These are phyloP conservation scores for Atta colombica DNA, from an alignment of 1,140 invertebrate species.

Conservation along the genomic window DNA sequence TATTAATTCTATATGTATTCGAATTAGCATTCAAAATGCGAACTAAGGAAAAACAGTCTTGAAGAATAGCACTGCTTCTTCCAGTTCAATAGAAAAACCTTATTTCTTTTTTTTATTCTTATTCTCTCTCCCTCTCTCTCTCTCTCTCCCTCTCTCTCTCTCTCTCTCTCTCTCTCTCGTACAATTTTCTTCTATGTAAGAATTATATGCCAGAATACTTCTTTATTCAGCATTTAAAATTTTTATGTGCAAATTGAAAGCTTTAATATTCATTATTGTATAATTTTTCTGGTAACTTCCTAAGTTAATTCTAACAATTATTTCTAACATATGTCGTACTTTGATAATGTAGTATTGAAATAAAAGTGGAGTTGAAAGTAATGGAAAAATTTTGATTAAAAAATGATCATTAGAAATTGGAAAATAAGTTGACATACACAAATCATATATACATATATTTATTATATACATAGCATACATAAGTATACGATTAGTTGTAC, in stretches of 20 bases:
- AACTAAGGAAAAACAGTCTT: neutral
- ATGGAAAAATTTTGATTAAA: neutral
- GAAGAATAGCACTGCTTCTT: neutral
- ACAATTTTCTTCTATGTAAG: neutral
- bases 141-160: neutral
- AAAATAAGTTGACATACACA: conserved; percentile 3
- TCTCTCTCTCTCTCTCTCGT: neutral
- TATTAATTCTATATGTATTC: neutral
- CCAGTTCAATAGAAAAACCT: neutral
- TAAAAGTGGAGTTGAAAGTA: neutral
- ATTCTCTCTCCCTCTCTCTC: too few species aligned
- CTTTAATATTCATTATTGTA: neutral
- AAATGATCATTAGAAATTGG: neutral
- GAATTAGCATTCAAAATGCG: neutral
- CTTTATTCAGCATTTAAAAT: neutral
- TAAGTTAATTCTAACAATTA: neutral
- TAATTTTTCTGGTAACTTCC: neutral
- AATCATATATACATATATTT: neutral
- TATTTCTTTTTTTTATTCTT: conserved; percentile 3
- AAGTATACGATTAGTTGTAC: conserved; percentile 27
- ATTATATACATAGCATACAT: neutral
- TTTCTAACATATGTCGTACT: neutral
- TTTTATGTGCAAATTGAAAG: neutral
- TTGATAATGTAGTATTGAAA: neutral
- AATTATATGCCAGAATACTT: neutral